Conservation (phyloP, 2,888 invertebrate species). For the Horisme vitalbata region DNA sequence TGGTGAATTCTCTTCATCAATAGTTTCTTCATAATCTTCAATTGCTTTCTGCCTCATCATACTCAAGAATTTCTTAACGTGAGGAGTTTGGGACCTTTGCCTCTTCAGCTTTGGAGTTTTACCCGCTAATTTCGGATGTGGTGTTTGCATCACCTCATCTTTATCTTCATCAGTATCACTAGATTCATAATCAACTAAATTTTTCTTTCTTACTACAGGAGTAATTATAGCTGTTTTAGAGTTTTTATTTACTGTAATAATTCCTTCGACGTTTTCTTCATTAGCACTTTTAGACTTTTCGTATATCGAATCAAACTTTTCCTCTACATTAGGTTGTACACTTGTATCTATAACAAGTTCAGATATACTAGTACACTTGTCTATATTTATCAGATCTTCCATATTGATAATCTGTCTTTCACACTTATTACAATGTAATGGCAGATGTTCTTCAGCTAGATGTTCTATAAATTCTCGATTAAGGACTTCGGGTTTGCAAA, state of each 20-base stretch:
- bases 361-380: conserved; percentile 66
- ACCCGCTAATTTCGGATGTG: conserved; percentile 48
- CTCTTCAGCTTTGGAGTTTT: conserved; percentile 61
- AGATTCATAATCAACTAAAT: conserved; percentile 70
- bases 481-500: conserved; percentile 57
- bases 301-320: conserved; percentile 66
- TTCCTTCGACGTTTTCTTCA: conserved; percentile 57
- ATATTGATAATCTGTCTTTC: conserved; percentile 58
- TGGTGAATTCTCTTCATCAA: conserved; percentile 46
- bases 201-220: conserved; percentile 60
- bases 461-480: conserved; percentile 61
- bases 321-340: conserved; percentile 46
- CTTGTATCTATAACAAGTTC: conserved; percentile 53
- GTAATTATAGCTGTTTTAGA: conserved; percentile 71
- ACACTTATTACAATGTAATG: conserved; percentile 69
- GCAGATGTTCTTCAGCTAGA: conserved; percentile 59
- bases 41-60: conserved; percentile 57
- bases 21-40: conserved; percentile 55
- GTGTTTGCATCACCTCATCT: conserved; percentile 42
- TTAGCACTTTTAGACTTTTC: conserved; percentile 52
- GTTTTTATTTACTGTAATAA: conserved; percentile 56
- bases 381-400: conserved; percentile 63
- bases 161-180: conserved; percentile 58
- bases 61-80: conserved; percentile 59
- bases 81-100: conserved; percentile 63